phyloP scores from a whole-genome alignment of 1,140 invertebrate species.

The Pseudomyrmex sp. region DNA sequence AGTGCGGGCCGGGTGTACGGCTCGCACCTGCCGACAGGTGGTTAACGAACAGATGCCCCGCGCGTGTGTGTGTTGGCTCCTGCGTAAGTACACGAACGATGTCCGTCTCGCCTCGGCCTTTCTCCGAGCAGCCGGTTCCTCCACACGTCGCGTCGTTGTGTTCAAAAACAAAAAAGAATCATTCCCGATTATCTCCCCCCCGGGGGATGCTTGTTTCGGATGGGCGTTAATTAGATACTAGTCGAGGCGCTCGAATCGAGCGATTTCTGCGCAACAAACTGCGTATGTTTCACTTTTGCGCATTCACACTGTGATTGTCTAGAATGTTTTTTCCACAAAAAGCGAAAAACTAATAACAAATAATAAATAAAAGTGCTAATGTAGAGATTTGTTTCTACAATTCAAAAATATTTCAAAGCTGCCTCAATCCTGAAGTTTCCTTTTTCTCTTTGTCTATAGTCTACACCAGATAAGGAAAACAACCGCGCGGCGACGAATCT shows the following conservation, averaged over 20 bases:
- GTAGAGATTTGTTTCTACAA: too few species aligned
- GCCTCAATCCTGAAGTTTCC: slow-evolving; percentile 79
- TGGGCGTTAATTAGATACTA: slow-evolving; percentile 27
- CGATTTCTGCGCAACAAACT: not conserved
- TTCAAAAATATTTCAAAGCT: slow-evolving; percentile 86
- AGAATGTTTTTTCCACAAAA: not conserved
- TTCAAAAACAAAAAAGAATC: not conserved
- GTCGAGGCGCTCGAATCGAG: slow-evolving; percentile 1
- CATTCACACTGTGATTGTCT: not conserved
- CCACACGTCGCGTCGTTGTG: slow-evolving; percentile 15
- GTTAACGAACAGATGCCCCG: slow-evolving; percentile 76
- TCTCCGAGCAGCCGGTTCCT: slow-evolving; percentile 21
- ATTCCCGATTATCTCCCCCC: slow-evolving; percentile 27
- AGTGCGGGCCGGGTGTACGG: slow-evolving; percentile 65
- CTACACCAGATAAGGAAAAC: slow-evolving; percentile 85
- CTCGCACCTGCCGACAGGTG: slow-evolving; percentile 81
- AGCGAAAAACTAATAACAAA: not conserved
- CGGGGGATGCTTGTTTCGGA: slow-evolving; percentile 13
- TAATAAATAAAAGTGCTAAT: too few species aligned
- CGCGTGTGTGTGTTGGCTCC: slow-evolving; percentile 4
- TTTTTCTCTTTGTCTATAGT: slow-evolving; percentile 83
- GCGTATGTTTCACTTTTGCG: not conserved
- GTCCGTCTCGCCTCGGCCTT: slow-evolving; percentile 16
- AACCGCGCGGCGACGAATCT: slow-evolving; percentile 39
- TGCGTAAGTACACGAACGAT: slow-evolving; percentile 28